These are phyloP conservation scores for Aelia acuminata DNA, from an alignment of 2,888 invertebrate genomes.

Conservation along the genomic window DNA sequence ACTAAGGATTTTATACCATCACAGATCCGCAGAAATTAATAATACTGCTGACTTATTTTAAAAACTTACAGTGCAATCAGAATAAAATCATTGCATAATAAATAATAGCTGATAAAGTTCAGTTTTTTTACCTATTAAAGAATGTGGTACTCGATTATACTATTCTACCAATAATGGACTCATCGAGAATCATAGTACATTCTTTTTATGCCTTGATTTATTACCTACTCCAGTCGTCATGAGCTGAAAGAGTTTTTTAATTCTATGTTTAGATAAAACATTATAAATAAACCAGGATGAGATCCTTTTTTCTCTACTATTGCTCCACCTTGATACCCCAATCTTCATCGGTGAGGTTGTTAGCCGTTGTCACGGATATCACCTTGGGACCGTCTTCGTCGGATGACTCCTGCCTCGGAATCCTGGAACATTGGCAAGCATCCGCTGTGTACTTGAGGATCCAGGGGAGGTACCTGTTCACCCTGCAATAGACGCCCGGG, in stretches of 20 bases:
- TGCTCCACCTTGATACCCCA: background rate
- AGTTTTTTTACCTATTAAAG: background rate
- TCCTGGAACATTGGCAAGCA: conserved; percentile 79
- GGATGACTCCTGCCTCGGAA: conserved; percentile 39
- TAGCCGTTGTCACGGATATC: background rate
- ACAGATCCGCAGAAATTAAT: background rate
- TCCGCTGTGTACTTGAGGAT: conserved; percentile 83
- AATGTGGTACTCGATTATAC: too few relatives aligned
- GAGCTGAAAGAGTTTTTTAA: too few relatives aligned
- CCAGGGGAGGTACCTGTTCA: conserved; percentile 80
- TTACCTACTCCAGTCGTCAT: too few relatives aligned
- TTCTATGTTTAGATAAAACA: too few relatives aligned
- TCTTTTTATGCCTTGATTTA: too few relatives aligned
- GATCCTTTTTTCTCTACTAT: background rate
- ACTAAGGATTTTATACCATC: background rate
- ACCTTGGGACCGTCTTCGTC: conserved; percentile 11
- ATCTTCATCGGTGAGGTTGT: background rate
- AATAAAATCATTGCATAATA: background rate
- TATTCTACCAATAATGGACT: too few relatives aligned
- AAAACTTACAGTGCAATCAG: too few relatives aligned
- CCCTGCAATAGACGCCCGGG: conserved; percentile 75
- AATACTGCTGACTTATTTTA: background rate
- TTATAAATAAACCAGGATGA: too few relatives aligned
- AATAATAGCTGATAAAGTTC: background rate
- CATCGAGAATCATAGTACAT: too few relatives aligned